phyloP scores from a whole-genome alignment of 2,888 invertebrate genomes.

The Tinea trinotella region DNA sequence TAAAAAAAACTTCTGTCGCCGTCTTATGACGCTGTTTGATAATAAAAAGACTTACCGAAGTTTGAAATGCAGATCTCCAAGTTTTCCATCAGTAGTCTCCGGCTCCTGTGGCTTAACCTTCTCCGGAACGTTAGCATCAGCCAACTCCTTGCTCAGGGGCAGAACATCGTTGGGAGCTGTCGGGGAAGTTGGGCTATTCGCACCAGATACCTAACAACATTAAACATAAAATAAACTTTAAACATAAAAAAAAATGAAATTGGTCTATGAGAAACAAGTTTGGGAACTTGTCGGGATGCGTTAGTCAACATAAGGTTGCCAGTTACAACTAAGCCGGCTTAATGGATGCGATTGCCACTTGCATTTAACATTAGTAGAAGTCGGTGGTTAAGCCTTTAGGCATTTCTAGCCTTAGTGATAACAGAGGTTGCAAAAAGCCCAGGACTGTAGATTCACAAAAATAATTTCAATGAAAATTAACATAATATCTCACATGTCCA shows the following conservation, averaged over 20 bases:
- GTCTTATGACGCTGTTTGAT: too few relatives aligned
- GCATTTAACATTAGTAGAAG: too few relatives aligned
- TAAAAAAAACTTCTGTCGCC: too few relatives aligned
- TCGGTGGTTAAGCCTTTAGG: too few relatives aligned
- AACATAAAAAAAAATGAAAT: conserved; percentile 18
- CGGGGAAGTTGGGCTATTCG: conserved; percentile 50
- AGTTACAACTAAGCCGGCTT: too few relatives aligned
- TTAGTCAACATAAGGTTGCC: not conserved
- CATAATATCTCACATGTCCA: not conserved
- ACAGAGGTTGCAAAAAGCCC: too few relatives aligned
- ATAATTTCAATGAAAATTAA: too few relatives aligned
- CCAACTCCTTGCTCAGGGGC: conserved; percentile 63
- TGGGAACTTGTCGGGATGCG: not conserved
- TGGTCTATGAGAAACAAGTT: too few relatives aligned
- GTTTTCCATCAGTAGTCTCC: conserved; percentile 74
- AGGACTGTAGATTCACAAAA: too few relatives aligned
- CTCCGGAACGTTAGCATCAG: conserved; percentile 61
- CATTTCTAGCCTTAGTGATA: too few relatives aligned
- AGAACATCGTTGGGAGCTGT: conserved; percentile 45
- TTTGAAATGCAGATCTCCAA: conserved; percentile 92
- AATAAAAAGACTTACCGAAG: conserved; percentile 68
- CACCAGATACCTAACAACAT: conserved; percentile 39
- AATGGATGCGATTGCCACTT: too few relatives aligned
- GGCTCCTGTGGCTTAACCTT: conserved; percentile 53
- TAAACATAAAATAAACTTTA: not conserved